phyloP scores from a whole-genome alignment of 2,113 vertebrate species.

The Zosterops japonicus region DNA sequence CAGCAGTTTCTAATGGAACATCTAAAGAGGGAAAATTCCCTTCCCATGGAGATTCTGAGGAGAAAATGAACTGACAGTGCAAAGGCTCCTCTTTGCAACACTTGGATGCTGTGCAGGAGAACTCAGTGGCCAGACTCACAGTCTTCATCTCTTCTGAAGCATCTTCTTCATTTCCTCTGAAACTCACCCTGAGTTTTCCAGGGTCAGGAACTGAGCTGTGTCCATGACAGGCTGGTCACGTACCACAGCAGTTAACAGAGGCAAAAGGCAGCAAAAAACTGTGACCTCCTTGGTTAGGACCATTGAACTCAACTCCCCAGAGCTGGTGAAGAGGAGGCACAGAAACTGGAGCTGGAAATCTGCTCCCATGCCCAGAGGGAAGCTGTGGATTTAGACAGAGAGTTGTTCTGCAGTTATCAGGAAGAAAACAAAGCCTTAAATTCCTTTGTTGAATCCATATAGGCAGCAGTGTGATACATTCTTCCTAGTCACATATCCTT shows the following conservation, averaged over 20 bases:
- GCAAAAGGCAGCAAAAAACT: background rate
- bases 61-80: background rate
- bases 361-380: background rate
- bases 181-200: background rate
- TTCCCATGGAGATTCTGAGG: background rate
- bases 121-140: background rate
- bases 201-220: background rate
- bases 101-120: background rate
- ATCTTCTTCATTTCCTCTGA: background rate
- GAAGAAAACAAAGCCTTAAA: background rate
- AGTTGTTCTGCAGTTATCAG: background rate
- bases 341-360: background rate
- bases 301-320: background rate
- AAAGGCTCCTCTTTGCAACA: background rate
- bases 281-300: background rate
- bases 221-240: rapidly evolving
- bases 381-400: background rate
- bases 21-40: background rate
- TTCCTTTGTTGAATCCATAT: background rate
- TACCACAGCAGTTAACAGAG: background rate
- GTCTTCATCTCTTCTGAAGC: background rate
- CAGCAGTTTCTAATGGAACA: slow-evolving; percentile 37
- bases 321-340: background rate
- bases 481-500: background rate
- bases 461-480: background rate